Percentiles rank a stretch among this genome's conserved stretches.
Evolutionary conservation across 1,140 invertebrate genomes (phyloP).

Genomic region (Liolophura sinensis): DNA sequence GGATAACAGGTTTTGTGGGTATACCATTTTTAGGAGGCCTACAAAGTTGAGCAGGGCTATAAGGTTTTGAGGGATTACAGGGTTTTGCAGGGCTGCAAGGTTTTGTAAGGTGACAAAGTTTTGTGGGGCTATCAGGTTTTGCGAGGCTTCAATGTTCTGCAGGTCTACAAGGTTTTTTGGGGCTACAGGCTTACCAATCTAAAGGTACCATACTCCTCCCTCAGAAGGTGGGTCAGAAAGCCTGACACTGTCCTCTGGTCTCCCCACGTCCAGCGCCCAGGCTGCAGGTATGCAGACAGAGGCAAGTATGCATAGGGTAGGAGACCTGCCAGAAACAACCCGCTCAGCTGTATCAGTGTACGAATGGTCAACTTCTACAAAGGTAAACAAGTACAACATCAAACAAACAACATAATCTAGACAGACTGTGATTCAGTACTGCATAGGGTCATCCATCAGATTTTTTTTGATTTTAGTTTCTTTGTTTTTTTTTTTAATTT

Average conservation of each 20-base stretch:
- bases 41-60: too few species aligned
- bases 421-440: neutral
- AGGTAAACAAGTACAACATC: neutral
- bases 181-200: conserved; percentile 33
- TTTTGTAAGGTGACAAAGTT: too few species aligned
- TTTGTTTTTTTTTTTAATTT: too few species aligned
- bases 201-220: conserved; percentile 54
- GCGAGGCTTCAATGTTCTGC: too few species aligned
- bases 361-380: conserved; percentile 29
- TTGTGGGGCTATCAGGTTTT: too few species aligned
- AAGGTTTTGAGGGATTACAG: too few species aligned
- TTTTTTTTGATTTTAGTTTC: too few species aligned
- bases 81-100: too few species aligned
- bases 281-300: conserved; percentile 31
- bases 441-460: neutral
- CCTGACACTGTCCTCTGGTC: conserved; percentile 46
- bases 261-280: conserved; percentile 52
- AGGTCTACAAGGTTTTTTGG: too few species aligned
- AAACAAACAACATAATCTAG: too few species aligned
- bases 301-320: conserved; percentile 51
- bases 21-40: too few species aligned
- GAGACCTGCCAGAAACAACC: conserved; percentile 34
- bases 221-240: conserved; percentile 48
- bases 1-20: too few species aligned
- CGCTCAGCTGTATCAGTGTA: conserved; percentile 19